Percentiles rank a stretch among this genome's conserved stretches.
Evolutionary conservation across 2,113 vertebrate genomes (phyloP).

Genomic region (Pelobates fuscus): DNA sequence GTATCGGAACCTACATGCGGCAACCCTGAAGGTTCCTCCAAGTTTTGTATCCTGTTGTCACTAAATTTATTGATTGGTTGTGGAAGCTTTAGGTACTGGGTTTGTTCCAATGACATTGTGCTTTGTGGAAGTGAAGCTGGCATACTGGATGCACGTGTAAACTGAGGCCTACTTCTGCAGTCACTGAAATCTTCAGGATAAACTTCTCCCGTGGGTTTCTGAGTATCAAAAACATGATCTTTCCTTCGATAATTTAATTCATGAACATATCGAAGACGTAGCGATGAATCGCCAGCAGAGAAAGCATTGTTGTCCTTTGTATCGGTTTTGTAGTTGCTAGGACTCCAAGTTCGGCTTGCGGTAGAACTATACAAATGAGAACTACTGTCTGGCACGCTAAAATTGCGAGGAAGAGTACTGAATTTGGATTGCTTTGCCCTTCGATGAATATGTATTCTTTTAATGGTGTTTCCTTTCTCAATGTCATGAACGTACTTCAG

Average conservation of each 20-base stretch:
- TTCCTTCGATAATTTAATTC: slow-evolving; percentile 66
- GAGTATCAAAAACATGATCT: slow-evolving; percentile 43
- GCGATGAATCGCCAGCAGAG: slow-evolving; percentile 51
- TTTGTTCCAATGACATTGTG: slow-evolving; percentile 65
- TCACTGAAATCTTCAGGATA: slow-evolving; percentile 55
- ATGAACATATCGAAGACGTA: slow-evolving; percentile 48
- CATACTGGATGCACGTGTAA: slow-evolving; percentile 90
- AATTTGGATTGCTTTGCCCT: slow-evolving; percentile 89
- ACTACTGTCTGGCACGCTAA: slow-evolving; percentile 86
- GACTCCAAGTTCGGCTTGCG: slow-evolving; percentile 75
- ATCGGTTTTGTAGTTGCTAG: slow-evolving; percentile 72
- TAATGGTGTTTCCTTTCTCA: slow-evolving; percentile 96
- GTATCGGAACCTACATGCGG: slow-evolving; percentile 27
- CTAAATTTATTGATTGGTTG: slow-evolving; percentile 52
- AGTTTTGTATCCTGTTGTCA: slow-evolving; percentile 61
- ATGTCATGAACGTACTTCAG: slow-evolving; percentile 98
- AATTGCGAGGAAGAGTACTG: slow-evolving; percentile 93
- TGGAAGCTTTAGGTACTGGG: slow-evolving; percentile 1
- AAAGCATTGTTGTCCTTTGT: slow-evolving; percentile 70
- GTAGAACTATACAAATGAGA: slow-evolving; percentile 53
- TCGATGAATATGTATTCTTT: slow-evolving; percentile 88
- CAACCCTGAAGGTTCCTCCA: slow-evolving; percentile 56
- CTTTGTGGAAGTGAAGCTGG: slow-evolving; percentile 78
- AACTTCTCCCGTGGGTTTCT: slow-evolving; percentile 4
- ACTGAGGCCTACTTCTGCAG: slow-evolving; percentile 77